Conservation (phyloP, 1,140 invertebrate species). For the Achroia grisella region DNA sequence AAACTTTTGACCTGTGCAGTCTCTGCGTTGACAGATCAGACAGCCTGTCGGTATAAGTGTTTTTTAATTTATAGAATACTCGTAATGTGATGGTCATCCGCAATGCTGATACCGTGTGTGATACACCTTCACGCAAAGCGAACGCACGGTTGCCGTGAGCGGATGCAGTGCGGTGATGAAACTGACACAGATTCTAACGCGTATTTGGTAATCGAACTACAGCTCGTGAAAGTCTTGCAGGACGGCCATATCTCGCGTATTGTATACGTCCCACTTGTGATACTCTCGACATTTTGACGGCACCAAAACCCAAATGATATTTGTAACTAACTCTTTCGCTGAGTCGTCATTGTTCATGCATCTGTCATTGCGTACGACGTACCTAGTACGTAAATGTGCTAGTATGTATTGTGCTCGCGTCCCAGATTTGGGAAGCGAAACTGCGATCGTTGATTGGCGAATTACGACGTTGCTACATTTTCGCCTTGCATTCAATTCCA, state of each 20-base stretch:
- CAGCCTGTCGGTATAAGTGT: no score
- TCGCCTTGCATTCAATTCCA: slow-evolving; percentile 60
- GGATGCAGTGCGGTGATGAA: slow-evolving; percentile 65
- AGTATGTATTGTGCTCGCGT: slow-evolving; percentile 39
- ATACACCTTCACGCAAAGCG: slow-evolving; percentile 36
- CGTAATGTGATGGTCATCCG: slow-evolving; percentile 7
- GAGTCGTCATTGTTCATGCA: slow-evolving; percentile 33
- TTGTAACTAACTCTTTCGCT: slow-evolving; percentile 35
- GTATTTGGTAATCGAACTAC: slow-evolving; percentile 70
- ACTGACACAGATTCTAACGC: slow-evolving; percentile 71
- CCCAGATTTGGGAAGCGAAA: slow-evolving; percentile 59
- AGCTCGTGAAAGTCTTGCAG: slow-evolving; percentile 68
- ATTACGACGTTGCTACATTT: slow-evolving; percentile 59
- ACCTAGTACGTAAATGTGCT: slow-evolving; percentile 34
- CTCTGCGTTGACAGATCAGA: no score
- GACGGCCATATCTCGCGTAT: slow-evolving; percentile 52
- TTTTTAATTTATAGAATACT: no score
- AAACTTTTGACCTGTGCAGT: no score
- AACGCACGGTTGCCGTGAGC: slow-evolving; percentile 44
- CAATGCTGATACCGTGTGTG: not conserved
- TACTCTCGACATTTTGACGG: slow-evolving; percentile 51
- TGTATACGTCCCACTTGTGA: slow-evolving; percentile 53
- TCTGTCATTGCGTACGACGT: slow-evolving; percentile 29
- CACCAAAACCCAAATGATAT: slow-evolving; percentile 54
- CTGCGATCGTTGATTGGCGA: slow-evolving; percentile 56